Base-by-base conservation (phyloP, 2,113 vertebrate species). In the Austrofundulus limnaeus region DNA sequence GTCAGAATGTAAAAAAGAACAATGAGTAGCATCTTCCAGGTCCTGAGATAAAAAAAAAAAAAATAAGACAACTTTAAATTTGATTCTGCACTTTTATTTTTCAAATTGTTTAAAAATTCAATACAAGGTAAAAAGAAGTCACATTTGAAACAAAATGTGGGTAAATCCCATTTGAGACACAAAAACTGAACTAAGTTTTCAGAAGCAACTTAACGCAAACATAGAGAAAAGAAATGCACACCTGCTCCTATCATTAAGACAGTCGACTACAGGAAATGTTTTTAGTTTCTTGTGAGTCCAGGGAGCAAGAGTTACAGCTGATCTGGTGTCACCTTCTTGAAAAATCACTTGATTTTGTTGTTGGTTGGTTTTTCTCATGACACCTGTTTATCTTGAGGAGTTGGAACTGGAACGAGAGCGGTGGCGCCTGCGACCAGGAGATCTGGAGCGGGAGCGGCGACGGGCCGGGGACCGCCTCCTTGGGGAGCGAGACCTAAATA, bases 371-470 rank as follows among this genome's bases (percentile, higher is more conserved):
- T 62, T 13, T 38, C 15, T 16, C 10, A 21, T 23, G 1, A 59
- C 47, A 46, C 12, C 34, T 1, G 39, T 91, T 87, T 96, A 99
- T 92, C 96, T 94, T 3, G 96, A 99, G 16, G 97, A 99, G 90
- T 98, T 99, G 10, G 97, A 98, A 79, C 97, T 99, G 86, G 97
- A 99, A 25, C 96, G 94, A 75, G 96, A 98, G 60, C 96, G 94
- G 49, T 98, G 96, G 55, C 97, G 96, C 64, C 97, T 92, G 59
- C 96, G 95, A 1, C 95, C 97, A 0, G 96, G 95, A 45, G 97
- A 98, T 28, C 96, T 92, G 47, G 96, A 98, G 11, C 94, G 91
- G 20, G 94, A 94, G 0, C 96, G 93, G n/a, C 97, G 91, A 14
- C 97, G 94, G 1, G 92, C 92, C 0, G 96, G 97, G 0, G 97